A percentile compares a stretch with the other conserved stretches of the same genome.
These are phyloP conservation scores for Oscheius myriophilus DNA, from an alignment of 2,888 invertebrate genomes.

Conservation along the genomic window DNA sequence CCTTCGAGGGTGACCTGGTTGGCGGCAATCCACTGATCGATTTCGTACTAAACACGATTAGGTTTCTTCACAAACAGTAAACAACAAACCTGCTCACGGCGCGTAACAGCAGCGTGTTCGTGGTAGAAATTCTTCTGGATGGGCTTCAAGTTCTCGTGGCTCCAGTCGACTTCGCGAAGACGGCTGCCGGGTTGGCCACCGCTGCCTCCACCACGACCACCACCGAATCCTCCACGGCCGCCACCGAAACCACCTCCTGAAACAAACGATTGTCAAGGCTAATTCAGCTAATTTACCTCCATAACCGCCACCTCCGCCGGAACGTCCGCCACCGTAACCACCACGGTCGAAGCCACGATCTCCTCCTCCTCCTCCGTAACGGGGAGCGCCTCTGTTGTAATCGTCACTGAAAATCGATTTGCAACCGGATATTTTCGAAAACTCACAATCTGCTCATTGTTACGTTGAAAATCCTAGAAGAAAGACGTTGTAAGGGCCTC, in stretches of 20 bases:
- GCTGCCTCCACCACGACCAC: too few species aligned
- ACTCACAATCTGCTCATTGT: constrained; percentile 25
- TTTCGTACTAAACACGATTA: constrained; percentile 48
- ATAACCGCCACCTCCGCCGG: constrained; percentile 35
- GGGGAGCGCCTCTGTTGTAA: constrained; percentile 2
- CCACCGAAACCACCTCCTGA: constrained; percentile 38
- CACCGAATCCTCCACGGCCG: constrained; percentile 27
- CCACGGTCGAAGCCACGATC: too few species aligned
- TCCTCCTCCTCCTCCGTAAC: constrained; percentile 3
- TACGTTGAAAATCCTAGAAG: constrained; percentile 2
- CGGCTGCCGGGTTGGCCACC: constrained; percentile 53
- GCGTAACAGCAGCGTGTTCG: constrained; percentile 56
- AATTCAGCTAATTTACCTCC: too few species aligned
- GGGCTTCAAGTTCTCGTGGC: constrained; percentile 45
- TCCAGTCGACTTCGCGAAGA: constrained; percentile 59
- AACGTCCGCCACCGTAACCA: constrained; percentile 32
- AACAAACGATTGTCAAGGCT: too few species aligned
- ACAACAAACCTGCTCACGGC: constrained; percentile 48
- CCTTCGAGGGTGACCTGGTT: constrained; percentile 90
- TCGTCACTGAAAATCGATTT: constrained; percentile 2
- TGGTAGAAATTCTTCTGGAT: constrained; percentile 63
- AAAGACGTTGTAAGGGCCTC: constrained; percentile 11
- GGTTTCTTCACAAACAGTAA: neutral
- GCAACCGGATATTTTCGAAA: too few species aligned
- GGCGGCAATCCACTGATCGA: constrained; percentile 80